These are phyloP conservation scores for Chlorospingus semifuscus DNA, from an alignment of 2,797 vertebrate species.

Conservation along the genomic window DNA sequence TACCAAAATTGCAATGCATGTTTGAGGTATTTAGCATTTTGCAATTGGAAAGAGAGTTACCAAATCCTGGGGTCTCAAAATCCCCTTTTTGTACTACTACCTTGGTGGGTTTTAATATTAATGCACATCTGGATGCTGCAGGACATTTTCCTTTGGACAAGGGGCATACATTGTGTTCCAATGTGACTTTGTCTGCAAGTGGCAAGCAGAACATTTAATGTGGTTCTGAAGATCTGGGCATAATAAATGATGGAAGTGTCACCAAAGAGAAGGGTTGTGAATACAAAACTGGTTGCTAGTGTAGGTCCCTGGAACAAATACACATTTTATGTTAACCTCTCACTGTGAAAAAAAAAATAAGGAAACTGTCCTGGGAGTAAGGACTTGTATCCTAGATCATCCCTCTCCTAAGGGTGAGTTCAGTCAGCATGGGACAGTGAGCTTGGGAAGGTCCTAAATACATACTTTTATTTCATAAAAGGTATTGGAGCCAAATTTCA, in stretches of 20 bases:
- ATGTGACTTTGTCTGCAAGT: neutral
- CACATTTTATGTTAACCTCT: neutral
- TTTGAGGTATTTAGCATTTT: slow-evolving; percentile 33
- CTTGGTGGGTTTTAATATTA: slow-evolving; percentile 24
- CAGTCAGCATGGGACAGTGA: neutral
- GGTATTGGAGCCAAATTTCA: neutral
- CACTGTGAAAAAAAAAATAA: neutral
- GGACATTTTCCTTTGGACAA: neutral
- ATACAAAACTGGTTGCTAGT: neutral
- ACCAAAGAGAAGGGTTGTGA: neutral
- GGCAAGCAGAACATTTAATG: neutral
- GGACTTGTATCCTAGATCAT: neutral
- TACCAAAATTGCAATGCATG: slow-evolving; percentile 17
- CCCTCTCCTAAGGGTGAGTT: neutral
- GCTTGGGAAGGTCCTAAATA: neutral
- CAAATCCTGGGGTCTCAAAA: neutral
- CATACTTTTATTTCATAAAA: neutral
- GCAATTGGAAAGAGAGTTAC: neutral
- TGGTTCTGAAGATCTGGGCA: neutral
- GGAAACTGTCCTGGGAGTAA: neutral
- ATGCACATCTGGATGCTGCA: slow-evolving; percentile 24
- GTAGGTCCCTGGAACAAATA: neutral
- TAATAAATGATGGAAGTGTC: neutral
- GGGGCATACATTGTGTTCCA: neutral
- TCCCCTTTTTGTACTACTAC: neutral